Percentiles rank a stretch among this genome's conserved stretches.
Evolutionary conservation across 2,797 vertebrate genomes (phyloP).

Genomic region (Esox masquinongy): DNA sequence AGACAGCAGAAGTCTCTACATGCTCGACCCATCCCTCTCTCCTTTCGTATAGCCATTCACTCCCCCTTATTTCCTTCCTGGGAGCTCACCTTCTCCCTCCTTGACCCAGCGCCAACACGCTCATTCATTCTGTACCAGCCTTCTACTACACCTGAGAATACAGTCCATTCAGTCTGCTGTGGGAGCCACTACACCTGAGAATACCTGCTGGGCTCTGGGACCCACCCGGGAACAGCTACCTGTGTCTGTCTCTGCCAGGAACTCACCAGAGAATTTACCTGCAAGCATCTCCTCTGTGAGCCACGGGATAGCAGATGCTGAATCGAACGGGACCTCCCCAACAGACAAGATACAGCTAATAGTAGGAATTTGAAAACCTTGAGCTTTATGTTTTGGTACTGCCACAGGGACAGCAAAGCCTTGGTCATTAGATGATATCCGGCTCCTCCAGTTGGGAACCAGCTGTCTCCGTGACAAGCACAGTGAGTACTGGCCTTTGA

Average conservation of each 20-base stretch:
- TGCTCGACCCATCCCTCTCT: not conserved
- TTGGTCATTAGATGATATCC: not conserved
- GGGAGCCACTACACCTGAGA: slow-evolving; percentile 16
- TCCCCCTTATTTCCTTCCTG: slow-evolving; percentile 13
- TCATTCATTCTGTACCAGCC: slow-evolving; percentile 17
- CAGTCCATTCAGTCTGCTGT: slow-evolving; percentile 8
- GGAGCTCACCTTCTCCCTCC: slow-evolving; percentile 6
- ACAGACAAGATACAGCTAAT: not conserved
- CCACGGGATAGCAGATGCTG: not conserved
- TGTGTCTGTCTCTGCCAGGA: slow-evolving; percentile 5
- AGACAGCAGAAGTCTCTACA: not conserved
- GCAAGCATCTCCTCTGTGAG: slow-evolving; percentile 4
- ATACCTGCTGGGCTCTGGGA: not conserved
- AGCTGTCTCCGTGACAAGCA: slow-evolving; percentile 2
- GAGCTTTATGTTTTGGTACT: not conserved
- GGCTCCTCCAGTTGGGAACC: not conserved
- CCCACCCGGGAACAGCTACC: slow-evolving; percentile 4
- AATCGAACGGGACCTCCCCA: not conserved
- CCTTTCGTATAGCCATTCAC: slow-evolving; percentile 16
- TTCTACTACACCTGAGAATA: slow-evolving; percentile 14
- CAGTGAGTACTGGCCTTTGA: slow-evolving; percentile 25
- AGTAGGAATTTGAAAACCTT: not conserved
- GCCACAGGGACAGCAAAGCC: not conserved
- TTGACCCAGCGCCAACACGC: slow-evolving; percentile 32
- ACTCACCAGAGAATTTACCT: slow-evolving; percentile 28